Evolutionary conservation across 2,113 vertebrate genomes (phyloP), one percentile per base, ranked within the genome.

Genomic region (Chaenogobius annularis): DNA sequence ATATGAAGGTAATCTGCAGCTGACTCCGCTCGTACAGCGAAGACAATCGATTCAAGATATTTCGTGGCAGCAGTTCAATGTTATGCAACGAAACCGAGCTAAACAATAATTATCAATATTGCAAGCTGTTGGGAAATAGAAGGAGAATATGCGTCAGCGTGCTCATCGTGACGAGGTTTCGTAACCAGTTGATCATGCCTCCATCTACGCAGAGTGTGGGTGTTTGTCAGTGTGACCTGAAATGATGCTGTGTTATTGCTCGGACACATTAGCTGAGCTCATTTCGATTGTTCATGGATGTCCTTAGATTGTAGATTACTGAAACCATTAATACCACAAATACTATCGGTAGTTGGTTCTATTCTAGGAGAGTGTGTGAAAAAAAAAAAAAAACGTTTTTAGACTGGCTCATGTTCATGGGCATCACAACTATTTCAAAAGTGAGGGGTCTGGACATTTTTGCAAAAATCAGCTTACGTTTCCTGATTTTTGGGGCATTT

Each of bases 121-220:
- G 54, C 69, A 73, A 73, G 70, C 70, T 65, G 69, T 68, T 20
- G 22, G 20, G 65, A 15, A 65, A 56, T 1, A 7, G 62, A 40
- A 46, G 77, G 61, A 73, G 31, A 69, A 83, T 75, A 72, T 66
- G 75, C 56, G 59, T 83, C 85, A 88, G 83, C 71, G 83, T 59
- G 73, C 56, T 55, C 72, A 63, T 55, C 50, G 31, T 26, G n/a
- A 70, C 64, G 73, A 68, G 48, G 0, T 59, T 75, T 80, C 56
- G 72, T 72, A 78, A 17, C 22, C 73, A 65, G 72, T 65, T 77
- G 55, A 73, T 70, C 48, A 12, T 48, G 10, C 61, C 20, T 58
- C 23, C 37, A 52, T 66, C 22, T 31, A 55, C n/a, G 55, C n/a
- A 26, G 48, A 50, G 54, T 12, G 62, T 19, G 5, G 7, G 23